Percentiles rank a stretch among this genome's conserved stretches.
These are phyloP conservation scores for Lithophane semibrunnea DNA, from an alignment of 2,888 invertebrate species.

Conservation along the genomic window DNA sequence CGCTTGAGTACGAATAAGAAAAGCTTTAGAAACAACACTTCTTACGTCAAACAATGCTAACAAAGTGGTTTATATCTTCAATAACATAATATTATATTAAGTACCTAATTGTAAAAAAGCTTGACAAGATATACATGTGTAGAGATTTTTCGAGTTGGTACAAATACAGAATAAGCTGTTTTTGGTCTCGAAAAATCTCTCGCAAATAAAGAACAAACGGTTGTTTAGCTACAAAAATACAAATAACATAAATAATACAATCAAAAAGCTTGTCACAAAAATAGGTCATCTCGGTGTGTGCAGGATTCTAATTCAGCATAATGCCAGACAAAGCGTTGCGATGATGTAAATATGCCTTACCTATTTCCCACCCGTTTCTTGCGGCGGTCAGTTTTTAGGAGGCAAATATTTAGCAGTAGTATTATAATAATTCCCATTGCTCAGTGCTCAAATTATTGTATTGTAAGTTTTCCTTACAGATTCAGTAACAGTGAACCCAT, in stretches of 20 bases:
- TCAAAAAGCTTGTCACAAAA: slow-evolving; percentile 36
- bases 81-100: background rate
- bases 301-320: slow-evolving; percentile 27
- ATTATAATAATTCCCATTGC: background rate
- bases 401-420: background rate
- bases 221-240: slow-evolving; percentile 25
- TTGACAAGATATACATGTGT: background rate
- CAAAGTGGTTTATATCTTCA: background rate
- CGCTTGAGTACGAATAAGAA: slow-evolving; percentile 32
- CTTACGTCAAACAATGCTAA: too few relatives aligned
- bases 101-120: background rate
- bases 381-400: slow-evolving; percentile 21
- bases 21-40: background rate
- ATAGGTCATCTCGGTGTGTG: slow-evolving; percentile 15
- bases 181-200: background rate
- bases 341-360: slow-evolving; percentile 49
- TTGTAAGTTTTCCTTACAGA: background rate
- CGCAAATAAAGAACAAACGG: slow-evolving; percentile 11
- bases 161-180: background rate
- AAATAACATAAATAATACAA: slow-evolving; percentile 25
- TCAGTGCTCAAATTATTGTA: background rate
- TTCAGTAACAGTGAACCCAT: background rate
- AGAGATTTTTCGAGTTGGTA: background rate
- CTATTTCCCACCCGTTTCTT: slow-evolving; percentile 19
- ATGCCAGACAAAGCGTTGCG: slow-evolving; percentile 28